These are phyloP conservation scores for Ophion slaviceki DNA, from an alignment of 2,888 invertebrate species.

Conservation along the genomic window DNA sequence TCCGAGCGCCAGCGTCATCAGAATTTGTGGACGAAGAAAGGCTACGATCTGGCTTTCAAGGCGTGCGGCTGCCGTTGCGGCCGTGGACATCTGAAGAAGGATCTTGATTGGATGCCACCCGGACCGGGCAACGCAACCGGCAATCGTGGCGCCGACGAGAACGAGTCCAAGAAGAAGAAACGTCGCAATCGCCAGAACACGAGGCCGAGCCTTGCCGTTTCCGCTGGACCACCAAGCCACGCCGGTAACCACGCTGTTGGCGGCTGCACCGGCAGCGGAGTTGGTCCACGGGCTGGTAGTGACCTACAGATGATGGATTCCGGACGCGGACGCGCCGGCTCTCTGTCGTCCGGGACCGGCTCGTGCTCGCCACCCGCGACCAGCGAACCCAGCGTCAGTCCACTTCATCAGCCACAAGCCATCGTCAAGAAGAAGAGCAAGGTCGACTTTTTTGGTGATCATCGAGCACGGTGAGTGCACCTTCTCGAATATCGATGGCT, in stretches of 20 bases:
- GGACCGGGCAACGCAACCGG: conserved; percentile 84
- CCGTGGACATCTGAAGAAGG: conserved; percentile 96
- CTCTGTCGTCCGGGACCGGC: conserved; percentile 90
- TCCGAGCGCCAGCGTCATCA: conserved; percentile 97
- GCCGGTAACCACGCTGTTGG: conserved; percentile 79
- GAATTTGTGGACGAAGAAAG: conserved; percentile 99
- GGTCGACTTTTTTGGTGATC: conserved; percentile 90
- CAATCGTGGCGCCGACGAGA: conserved; percentile 85
- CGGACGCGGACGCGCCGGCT: conserved; percentile 88
- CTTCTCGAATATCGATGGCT: neutral
- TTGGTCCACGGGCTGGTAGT: conserved; percentile 61
- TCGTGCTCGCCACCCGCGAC: conserved; percentile 93
- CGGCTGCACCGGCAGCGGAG: conserved; percentile 42
- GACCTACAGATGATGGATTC: conserved; percentile 80
- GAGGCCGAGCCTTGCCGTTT: conserved; percentile 86
- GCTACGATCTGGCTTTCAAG: conserved; percentile 97
- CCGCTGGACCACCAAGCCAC: conserved; percentile 84
- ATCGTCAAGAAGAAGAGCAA: conserved; percentile 90
- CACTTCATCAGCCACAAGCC: conserved; percentile 86
- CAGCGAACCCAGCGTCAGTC: conserved; percentile 90
- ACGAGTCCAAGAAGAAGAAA: conserved; percentile 87
- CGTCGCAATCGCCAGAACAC: conserved; percentile 88
- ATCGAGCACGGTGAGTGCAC: conserved; percentile 89
- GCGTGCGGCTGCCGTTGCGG: conserved; percentile 97
- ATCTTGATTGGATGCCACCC: conserved; percentile 95